Percentiles rank a stretch among this genome's conserved stretches.
Conservation (phyloP, 2,113 vertebrate species). For the Brevimyrus niger region DNA sequence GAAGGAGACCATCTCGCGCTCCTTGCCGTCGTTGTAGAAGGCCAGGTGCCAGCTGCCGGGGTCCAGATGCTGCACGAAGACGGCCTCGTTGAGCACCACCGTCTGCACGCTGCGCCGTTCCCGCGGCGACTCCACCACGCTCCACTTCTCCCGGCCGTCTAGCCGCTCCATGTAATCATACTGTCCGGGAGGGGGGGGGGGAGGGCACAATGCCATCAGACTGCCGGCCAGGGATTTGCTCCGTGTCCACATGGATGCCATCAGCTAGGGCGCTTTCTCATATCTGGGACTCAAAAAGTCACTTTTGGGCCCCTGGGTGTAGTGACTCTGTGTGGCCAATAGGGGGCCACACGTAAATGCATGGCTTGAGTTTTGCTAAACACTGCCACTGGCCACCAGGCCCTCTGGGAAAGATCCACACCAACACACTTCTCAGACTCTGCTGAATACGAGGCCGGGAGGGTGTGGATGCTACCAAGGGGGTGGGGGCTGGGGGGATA, state of each 20-base stretch:
- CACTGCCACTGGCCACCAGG: background rate
- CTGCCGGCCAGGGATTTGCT: background rate
- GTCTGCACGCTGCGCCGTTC: slow-evolving; percentile 79
- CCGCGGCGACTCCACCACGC: slow-evolving; percentile 74
- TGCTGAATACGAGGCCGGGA: background rate
- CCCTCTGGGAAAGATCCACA: background rate
- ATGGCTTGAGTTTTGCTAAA: background rate
- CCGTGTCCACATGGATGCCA: background rate
- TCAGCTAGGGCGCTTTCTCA: background rate
- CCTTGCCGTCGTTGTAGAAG: slow-evolving; percentile 83
- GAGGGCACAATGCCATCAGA: background rate
- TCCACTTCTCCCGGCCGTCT: slow-evolving; percentile 86
- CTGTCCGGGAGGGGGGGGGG: slow-evolving; percentile 38
- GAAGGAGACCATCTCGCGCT: slow-evolving; percentile 79
- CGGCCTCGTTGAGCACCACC: slow-evolving; percentile 77
- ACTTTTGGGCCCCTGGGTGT: background rate
- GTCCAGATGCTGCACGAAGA: slow-evolving; percentile 80
- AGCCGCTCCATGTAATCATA: slow-evolving; percentile 86
- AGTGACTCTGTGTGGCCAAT: background rate
- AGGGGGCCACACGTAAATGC: background rate
- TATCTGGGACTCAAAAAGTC: background rate
- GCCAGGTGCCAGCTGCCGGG: slow-evolving; percentile 80
- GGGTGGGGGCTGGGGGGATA: background rate
- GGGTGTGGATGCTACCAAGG: background rate
- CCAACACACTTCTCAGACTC: too few relatives aligned